These are phyloP conservation scores for Zoanthus sansibaricus DNA, from an alignment of 92 coral and sea anemone genomes.

Conservation along the genomic window DNA sequence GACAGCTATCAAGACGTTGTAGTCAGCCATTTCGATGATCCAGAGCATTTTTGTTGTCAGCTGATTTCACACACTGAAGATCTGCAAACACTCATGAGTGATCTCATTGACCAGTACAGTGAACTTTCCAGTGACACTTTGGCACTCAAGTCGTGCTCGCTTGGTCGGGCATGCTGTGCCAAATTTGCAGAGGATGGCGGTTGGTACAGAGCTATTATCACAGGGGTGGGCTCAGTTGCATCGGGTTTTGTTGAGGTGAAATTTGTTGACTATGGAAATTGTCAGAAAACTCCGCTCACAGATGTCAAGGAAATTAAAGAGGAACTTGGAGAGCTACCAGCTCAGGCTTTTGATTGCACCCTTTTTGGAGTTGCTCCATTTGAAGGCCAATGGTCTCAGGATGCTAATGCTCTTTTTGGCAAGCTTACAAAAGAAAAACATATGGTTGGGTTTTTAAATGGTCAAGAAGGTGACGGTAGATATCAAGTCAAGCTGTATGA, in stretches of 20 bases:
- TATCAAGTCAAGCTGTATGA: conserved; percentile 84
- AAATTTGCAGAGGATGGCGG: conserved; percentile 87
- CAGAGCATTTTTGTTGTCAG: conserved; percentile 84
- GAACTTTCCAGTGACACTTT: conserved; percentile 73
- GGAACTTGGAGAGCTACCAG: conserved; percentile 71
- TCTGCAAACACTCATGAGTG: conserved; percentile 73
- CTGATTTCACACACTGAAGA: conserved; percentile 67
- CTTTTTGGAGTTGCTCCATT: conserved; percentile 80
- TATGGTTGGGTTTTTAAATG: conserved; percentile 73
- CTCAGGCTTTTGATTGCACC: conserved; percentile 85
- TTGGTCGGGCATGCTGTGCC: conserved; percentile 93
- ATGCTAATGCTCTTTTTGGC: conserved; percentile 76
- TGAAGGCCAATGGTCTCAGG: conserved; percentile 75
- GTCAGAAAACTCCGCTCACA: conserved; percentile 77
- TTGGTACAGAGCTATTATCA: conserved; percentile 93
- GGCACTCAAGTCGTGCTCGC: conserved; percentile 77
- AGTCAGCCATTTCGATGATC: conserved; percentile 78
- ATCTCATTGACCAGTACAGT: conserved; percentile 76
- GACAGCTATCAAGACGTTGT: conserved; percentile 76
- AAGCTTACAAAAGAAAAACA: conserved; percentile 84
- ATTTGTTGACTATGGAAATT: conserved; percentile 96
- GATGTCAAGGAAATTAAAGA: conserved; percentile 81
- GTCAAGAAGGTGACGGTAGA: conserved; percentile 63
- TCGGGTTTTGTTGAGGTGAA: conserved; percentile 87
- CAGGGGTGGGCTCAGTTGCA: conserved; percentile 84